phyloP scores from a whole-genome alignment of 2,797 vertebrate species.

The Arctocebus calabarensis region DNA sequence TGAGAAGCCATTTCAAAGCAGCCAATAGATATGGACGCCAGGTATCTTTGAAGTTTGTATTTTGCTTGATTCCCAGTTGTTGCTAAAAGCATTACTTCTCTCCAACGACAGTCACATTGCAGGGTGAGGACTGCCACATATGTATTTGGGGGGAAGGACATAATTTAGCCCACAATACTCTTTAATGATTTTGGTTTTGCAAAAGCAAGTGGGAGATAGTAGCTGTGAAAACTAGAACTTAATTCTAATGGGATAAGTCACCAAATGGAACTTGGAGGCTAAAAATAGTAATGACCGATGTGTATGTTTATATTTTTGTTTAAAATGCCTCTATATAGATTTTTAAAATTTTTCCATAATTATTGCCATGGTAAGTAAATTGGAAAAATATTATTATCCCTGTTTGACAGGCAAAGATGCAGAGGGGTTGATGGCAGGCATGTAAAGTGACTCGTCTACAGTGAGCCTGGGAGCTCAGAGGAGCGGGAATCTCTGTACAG shows the following conservation, averaged over 20 bases:
- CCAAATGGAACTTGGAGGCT: not conserved
- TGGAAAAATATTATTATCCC: slow-evolving; percentile 13
- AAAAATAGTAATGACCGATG: not conserved
- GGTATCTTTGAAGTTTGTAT: not conserved
- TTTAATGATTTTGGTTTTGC: not conserved
- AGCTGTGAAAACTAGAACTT: not conserved
- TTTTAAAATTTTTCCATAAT: not conserved
- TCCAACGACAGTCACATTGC: not conserved
- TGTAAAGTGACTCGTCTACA: not conserved
- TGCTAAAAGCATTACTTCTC: not conserved
- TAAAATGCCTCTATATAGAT: not conserved
- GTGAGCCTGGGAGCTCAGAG: not conserved
- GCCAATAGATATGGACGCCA: not conserved
- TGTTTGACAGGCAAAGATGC: slow-evolving; percentile 4
- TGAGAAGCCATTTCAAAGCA: not conserved
- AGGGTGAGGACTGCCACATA: not conserved
- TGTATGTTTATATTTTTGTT: slow-evolving; percentile 29
- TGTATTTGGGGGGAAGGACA: not conserved
- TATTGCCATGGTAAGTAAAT: not conserved
- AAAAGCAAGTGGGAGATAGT: not conserved
- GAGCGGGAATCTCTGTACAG: not conserved
- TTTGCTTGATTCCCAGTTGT: not conserved
- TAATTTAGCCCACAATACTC: not conserved
- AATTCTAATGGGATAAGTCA: not conserved
- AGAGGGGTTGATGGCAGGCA: not conserved